Base-by-base conservation (phyloP, 1,140 invertebrate genomes). In the Rhagoletis pomonella region DNA sequence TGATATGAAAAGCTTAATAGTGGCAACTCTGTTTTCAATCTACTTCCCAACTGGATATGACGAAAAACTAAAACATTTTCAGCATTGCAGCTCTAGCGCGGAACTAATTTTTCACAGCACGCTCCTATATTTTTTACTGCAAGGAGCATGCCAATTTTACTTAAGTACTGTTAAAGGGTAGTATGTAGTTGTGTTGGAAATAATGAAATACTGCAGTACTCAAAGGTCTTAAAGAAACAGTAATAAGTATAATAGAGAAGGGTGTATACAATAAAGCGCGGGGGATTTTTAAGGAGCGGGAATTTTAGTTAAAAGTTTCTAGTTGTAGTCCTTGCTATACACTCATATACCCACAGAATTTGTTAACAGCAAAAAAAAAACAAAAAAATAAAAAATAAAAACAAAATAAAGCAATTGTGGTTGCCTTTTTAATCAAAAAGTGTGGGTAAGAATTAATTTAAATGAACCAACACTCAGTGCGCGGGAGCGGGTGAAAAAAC, bases 371-470 rank as follows among this genome's bases (percentile, higher is more conserved):
- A 73, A 44, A 73, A 14, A 73, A 14, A 10, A 55, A 65, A 9
- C 64, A 29, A 65, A 5, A 67, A 67, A 10, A 42, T 3, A 67
- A 39, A 67, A 39, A 39, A 67, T 10, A 14, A 39, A 14, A 65
- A 65, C 6, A 69, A 47, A 73, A 5, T 73, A 17, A 73, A 47
- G 67, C 44, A 44, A 73, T 47, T 73, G 42, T 73, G 67, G 44
- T 73, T 73, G 42, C 3, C 42, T 73, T 29, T 39, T 73, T 42
- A 73, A 73, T 42, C 39, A 73, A 29, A 73, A 73, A 73, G 67
- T 47, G 39, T 73, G 42, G 42, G 67, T 73, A 73, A 73, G 42
- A 73, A 73, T 73, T 73, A 73, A 73, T 73, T 73, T 73, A 73
- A 73, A 73, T 73, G 67, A 73, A 73, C 67, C 39, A 73, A 44